Evolutionary conservation across 2,113 vertebrate species (phyloP), one percentile per base, ranked within the genome.

Genomic region (Xiphophorus maculatus): DNA sequence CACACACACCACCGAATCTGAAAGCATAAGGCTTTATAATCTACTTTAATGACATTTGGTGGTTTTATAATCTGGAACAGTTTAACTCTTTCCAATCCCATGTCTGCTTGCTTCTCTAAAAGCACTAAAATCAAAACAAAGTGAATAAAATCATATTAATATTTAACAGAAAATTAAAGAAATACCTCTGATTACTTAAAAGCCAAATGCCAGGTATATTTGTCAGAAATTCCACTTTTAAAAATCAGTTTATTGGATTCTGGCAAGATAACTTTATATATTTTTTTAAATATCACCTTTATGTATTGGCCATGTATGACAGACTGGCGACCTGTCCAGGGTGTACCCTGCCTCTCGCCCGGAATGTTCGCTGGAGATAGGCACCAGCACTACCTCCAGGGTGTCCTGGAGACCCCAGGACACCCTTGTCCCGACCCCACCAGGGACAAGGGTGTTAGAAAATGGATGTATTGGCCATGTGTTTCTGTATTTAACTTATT

Each of bases 1-100:
- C 75, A 79, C 27, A 69, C 29, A 69, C 66, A 71, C 54, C 51
- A 33, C 32, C 60, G 65, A 51, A 44, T 76, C 51, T 63, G 76
- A 76, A 76, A 44, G 69, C 74, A 73, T 71, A 62, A 66, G 14
- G 35, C 60, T 62, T 77, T 63, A 74, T 40, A 77, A 70, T 48
- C 14, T 48, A 19, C 44, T 48, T 19, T 71, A 73, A 58, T 66
- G 44, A 48, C 69, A 42, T 78, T 69, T 75, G 58, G 42, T 58
- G n/a, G 51, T 48, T 76, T 73, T 66, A 42, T 58, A 76, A 81
- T 76, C 66, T 73, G n/a, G 11, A 2, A 73, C 63, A 44, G 32
- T 35, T 32, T 25, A 25, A 65, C 63, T 22, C 63, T 65, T 67
- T 68, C 9, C 11, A 25, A 54, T 42, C 14, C 67, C 29, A 30